A percentile compares a stretch with the other conserved stretches of the same genome.
These are phyloP conservation scores for Acinonyx jubatus DNA, from an alignment of 2,113 vertebrate genomes.

Conservation along the genomic window DNA sequence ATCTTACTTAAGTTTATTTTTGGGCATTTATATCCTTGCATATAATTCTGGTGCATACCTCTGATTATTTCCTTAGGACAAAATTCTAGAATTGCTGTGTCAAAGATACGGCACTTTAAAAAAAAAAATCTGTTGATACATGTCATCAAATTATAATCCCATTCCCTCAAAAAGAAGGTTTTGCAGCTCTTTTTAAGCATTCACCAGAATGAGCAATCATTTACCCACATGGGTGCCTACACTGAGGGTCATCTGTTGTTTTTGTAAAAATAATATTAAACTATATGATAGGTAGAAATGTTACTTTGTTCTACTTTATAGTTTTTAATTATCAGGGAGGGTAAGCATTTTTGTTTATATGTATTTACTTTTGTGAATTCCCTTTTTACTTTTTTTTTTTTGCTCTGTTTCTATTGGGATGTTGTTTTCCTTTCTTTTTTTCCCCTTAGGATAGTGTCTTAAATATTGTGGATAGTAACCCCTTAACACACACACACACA, in stretches of 20 bases:
- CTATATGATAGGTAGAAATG: not conserved
- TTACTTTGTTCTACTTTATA: not conserved
- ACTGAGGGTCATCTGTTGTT: not conserved
- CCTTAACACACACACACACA: not conserved
- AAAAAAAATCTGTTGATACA: not conserved
- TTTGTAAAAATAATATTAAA: not conserved
- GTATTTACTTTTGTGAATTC: not conserved
- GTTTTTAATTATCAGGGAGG: not conserved
- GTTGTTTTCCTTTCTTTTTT: not conserved
- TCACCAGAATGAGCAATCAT: not conserved
- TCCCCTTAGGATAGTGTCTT: not conserved
- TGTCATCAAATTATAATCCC: not conserved
- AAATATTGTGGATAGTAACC: not conserved
- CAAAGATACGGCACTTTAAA: not conserved
- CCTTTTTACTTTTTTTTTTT: not conserved
- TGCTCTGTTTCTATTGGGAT: not conserved
- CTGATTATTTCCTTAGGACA: not conserved
- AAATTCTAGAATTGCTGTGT: not conserved
- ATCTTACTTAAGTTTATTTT: not conserved
- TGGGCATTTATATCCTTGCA: not conserved
- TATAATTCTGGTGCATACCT: not conserved
- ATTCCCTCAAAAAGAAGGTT: not conserved
- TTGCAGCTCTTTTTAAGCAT: not conserved
- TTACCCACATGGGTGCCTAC: not conserved
- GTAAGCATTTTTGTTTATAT: constrained; percentile 17